These are phyloP conservation scores for Amblyteles armatorius DNA, from an alignment of 2,888 invertebrate genomes.

Conservation along the genomic window DNA sequence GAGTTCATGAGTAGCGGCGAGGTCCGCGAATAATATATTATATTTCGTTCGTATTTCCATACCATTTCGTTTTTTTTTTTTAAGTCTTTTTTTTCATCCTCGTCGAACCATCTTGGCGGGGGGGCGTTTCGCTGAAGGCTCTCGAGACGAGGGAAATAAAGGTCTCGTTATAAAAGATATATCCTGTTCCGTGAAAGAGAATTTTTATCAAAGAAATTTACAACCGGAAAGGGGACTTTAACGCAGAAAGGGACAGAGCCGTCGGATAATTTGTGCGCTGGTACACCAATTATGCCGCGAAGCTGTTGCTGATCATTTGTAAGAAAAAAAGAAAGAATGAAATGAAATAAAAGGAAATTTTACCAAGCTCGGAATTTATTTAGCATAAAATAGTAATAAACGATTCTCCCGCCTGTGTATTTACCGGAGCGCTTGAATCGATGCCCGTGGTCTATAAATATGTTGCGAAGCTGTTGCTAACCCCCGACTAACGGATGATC, in stretches of 20 bases:
- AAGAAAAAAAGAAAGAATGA: not conserved
- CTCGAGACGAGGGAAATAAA: slow-evolving; percentile 35
- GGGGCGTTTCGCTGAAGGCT: slow-evolving; percentile 29
- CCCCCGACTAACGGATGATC: too few species aligned
- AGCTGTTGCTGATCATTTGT: not conserved
- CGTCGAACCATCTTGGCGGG: slow-evolving; percentile 25
- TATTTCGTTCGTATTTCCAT: slow-evolving; percentile 36
- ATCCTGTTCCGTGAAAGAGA: slow-evolving; percentile 9
- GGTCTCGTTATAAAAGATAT: slow-evolving; percentile 47
- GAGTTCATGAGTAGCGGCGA: slow-evolving; percentile 49
- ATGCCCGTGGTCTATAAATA: not conserved
- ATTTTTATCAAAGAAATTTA: slow-evolving; percentile 45
- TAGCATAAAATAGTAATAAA: too few species aligned
- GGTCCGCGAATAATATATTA: slow-evolving; percentile 3
- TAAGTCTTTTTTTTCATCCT: slow-evolving; percentile 32
- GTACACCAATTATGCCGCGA: not conserved
- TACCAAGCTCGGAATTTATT: too few species aligned
- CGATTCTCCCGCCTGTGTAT: not conserved
- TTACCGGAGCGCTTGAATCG: not conserved
- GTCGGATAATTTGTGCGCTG: not conserved
- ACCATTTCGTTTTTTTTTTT: not conserved
- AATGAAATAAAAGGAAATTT: too few species aligned
- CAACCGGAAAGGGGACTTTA: not conserved
- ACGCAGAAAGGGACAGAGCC: not conserved
- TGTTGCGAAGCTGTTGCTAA: not conserved